Evolutionary conservation across 1,140 invertebrate genomes (phyloP).

Genomic region (Bradynema listronoti): DNA sequence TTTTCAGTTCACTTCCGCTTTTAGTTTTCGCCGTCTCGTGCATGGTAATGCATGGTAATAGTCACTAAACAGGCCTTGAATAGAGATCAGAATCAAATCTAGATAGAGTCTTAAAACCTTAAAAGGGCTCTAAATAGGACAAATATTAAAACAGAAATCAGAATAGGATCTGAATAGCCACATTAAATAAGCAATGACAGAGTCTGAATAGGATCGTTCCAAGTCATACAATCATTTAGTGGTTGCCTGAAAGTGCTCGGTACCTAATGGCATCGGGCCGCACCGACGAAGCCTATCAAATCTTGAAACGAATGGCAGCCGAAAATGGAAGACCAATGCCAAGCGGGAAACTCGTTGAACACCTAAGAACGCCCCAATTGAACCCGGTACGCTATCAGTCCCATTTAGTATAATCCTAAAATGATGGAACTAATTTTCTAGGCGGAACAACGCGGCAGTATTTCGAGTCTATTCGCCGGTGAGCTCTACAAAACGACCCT

Average conservation of each 20-base stretch:
- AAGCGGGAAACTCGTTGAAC: conserved; percentile 75
- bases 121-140: too few species aligned
- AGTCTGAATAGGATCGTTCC: too few species aligned
- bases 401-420: background rate
- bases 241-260: conserved; percentile 83
- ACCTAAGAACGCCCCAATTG: too few species aligned
- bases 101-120: too few species aligned
- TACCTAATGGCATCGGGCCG: conserved; percentile 78
- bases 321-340: conserved; percentile 84
- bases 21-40: conserved; percentile 68
- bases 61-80: too few species aligned
- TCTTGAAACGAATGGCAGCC: conserved; percentile 73
- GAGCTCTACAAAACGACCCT: conserved; percentile 66
- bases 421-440: conserved; percentile 20
- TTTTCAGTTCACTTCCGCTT: conserved; percentile 76
- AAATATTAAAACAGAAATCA: too few species aligned
- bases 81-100: too few species aligned
- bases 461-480: conserved; percentile 37
- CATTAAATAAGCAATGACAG: too few species aligned
- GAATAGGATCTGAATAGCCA: too few species aligned
- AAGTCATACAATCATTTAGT: too few species aligned
- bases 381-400: too few species aligned
- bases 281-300: conserved; percentile 75
- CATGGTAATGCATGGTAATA: too few species aligned
- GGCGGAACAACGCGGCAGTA: conserved; percentile 39